These are phyloP conservation scores for Chelon auratus DNA, from an alignment of 2,797 vertebrate genomes.

Conservation along the genomic window DNA sequence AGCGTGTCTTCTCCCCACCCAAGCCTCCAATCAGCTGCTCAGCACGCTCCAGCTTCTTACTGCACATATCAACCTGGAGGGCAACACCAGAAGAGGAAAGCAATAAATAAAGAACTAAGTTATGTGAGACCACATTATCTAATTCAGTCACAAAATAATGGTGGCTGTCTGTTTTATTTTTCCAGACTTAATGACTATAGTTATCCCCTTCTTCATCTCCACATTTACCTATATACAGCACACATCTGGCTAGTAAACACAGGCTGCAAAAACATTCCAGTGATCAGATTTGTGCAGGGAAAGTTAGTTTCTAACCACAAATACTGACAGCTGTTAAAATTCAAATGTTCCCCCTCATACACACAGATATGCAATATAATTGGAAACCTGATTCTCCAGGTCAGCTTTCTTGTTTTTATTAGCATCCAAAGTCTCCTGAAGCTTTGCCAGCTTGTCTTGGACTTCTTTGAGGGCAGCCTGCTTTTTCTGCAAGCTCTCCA, in stretches of 20 bases:
- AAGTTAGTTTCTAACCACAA: background rate
- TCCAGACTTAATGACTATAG: background rate
- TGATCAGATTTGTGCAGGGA: background rate
- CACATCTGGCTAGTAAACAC: background rate
- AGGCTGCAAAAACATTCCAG: background rate
- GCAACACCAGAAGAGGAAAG: constrained; percentile 2
- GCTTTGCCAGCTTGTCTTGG: constrained; percentile 87
- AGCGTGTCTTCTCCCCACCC: constrained; percentile 91
- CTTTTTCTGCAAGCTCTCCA: constrained; percentile 88
- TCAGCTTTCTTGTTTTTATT: constrained; percentile 91
- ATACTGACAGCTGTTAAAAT: background rate
- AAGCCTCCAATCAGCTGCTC: constrained; percentile 91
- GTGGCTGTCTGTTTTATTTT: background rate
- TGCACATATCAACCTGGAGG: constrained; percentile 88
- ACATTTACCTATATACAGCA: background rate
- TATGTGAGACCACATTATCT: background rate
- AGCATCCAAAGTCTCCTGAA: constrained; percentile 85
- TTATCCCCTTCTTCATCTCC: background rate
- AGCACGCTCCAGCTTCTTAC: constrained; percentile 89
- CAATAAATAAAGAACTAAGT: background rate
- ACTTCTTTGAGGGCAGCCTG: constrained; percentile 89
- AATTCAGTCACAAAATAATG: background rate
- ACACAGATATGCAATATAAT: background rate
- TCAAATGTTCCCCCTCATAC: background rate
- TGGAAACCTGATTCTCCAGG: constrained; percentile 88